Evolutionary conservation across 2,888 invertebrate genomes (phyloP).

Genomic region (Trachelus troglodyta): DNA sequence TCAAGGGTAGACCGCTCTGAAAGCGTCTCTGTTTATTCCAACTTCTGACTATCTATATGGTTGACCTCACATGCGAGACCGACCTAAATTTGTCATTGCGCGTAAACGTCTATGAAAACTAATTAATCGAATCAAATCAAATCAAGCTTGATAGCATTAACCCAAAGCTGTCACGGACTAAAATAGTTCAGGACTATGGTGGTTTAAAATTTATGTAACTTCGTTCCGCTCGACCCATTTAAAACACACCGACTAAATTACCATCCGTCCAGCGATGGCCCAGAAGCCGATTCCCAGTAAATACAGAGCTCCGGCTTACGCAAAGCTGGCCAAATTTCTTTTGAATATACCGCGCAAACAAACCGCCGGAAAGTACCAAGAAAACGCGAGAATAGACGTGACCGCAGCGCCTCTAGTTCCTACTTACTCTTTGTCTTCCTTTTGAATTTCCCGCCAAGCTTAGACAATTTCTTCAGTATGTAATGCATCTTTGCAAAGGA

Average conservation of each 20-base stretch:
- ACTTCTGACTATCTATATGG: conserved; percentile 39
- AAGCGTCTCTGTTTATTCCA: conserved; percentile 21
- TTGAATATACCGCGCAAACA: neutral
- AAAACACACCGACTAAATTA: neutral
- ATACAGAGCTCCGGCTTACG: neutral
- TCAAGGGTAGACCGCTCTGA: neutral
- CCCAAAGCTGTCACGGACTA: conserved; percentile 41
- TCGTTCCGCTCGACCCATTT: conserved; percentile 35
- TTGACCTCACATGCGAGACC: conserved; percentile 35
- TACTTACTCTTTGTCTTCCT: neutral
- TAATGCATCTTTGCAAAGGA: neutral
- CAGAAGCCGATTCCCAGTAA: neutral
- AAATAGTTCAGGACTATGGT: conserved; percentile 52
- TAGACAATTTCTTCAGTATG: neutral
- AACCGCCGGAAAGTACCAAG: neutral
- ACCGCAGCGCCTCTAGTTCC: neutral
- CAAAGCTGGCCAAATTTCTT: neutral
- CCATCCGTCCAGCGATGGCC: neutral
- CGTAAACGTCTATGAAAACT: conserved; percentile 33
- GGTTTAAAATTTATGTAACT: conserved; percentile 35
- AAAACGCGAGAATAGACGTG: neutral
- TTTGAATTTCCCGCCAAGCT: neutral
- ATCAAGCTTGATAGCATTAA: conserved; percentile 44
- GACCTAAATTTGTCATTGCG: conserved; percentile 41
- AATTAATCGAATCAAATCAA: conserved; percentile 43